These are phyloP conservation scores for Mantis religiosa DNA, from an alignment of 2,888 invertebrate species.

Conservation along the genomic window DNA sequence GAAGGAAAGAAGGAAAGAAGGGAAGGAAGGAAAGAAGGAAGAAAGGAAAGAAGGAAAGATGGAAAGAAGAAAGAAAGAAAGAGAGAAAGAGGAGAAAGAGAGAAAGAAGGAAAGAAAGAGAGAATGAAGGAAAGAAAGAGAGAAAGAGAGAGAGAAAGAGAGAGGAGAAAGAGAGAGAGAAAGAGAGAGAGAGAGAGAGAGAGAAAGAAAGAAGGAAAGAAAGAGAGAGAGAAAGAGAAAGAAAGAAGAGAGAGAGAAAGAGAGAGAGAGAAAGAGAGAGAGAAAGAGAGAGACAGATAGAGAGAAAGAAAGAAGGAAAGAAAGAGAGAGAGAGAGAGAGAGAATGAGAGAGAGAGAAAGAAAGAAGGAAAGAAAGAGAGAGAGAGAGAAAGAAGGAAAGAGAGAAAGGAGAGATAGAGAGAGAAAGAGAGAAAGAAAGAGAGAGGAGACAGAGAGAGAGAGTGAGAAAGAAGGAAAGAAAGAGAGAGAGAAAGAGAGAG, in stretches of 20 bases:
- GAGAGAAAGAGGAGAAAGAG: neutral
- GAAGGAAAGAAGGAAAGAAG: too few relatives aligned
- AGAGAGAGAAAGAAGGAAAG: neutral
- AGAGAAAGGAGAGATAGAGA: too few relatives aligned
- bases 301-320: neutral
- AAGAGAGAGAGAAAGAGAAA: neutral
- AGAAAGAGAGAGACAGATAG: too few relatives aligned
- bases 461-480: neutral
- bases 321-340: neutral
- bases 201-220: neutral
- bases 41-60: conserved; percentile 4
- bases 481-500: neutral
- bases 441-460: too few relatives aligned
- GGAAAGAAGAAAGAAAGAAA: too few relatives aligned
- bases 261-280: neutral
- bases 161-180: neutral
- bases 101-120: conserved; percentile 12
- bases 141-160: neutral
- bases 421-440: too few relatives aligned
- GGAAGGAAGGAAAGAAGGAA: neutral
- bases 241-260: neutral
- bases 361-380: neutral
- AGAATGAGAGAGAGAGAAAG: neutral
- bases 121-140: neutral
- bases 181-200: neutral